phyloP scores from a whole-genome alignment of 2,888 invertebrate genomes.

The Tinea pellionella region DNA sequence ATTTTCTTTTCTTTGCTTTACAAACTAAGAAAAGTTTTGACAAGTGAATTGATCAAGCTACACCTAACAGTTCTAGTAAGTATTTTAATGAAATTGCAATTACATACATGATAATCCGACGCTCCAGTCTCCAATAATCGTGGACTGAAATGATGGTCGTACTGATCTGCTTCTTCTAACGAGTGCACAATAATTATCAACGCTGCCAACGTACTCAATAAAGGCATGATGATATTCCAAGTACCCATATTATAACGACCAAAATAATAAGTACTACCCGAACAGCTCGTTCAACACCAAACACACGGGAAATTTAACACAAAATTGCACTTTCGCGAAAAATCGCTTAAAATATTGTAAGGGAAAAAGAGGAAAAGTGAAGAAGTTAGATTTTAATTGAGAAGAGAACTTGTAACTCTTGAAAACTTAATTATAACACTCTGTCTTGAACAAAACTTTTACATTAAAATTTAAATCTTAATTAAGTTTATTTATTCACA shows the following conservation, averaged over 20 bases:
- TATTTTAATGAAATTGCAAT: too few relatives aligned
- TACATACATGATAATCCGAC: constrained; percentile 40
- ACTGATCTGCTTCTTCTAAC: constrained; percentile 40
- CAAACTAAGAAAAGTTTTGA: too few relatives aligned
- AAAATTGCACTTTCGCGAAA: too few relatives aligned
- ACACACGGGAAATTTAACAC: not conserved
- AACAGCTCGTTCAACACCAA: not conserved
- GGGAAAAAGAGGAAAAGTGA: not conserved
- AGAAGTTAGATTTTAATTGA: not conserved
- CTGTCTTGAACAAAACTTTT: too few relatives aligned
- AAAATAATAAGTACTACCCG: not conserved
- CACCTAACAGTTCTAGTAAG: too few relatives aligned
- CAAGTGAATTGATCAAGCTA: too few relatives aligned
- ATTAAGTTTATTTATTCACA: constrained; percentile 26
- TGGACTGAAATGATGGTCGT: constrained; percentile 36
- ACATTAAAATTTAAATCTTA: not conserved
- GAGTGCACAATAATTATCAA: constrained; percentile 59
- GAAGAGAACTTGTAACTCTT: not conserved
- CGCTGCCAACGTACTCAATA: constrained; percentile 59
- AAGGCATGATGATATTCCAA: constrained; percentile 47
- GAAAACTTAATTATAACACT: not conserved
- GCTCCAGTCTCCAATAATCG: constrained; percentile 35
- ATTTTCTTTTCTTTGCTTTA: too few relatives aligned
- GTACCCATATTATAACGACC: constrained; percentile 52
- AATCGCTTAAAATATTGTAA: not conserved